Evolutionary conservation across 2,113 vertebrate species (phyloP), one percentile per base, ranked within the genome.

Genomic region (Apteryx mantelli): DNA sequence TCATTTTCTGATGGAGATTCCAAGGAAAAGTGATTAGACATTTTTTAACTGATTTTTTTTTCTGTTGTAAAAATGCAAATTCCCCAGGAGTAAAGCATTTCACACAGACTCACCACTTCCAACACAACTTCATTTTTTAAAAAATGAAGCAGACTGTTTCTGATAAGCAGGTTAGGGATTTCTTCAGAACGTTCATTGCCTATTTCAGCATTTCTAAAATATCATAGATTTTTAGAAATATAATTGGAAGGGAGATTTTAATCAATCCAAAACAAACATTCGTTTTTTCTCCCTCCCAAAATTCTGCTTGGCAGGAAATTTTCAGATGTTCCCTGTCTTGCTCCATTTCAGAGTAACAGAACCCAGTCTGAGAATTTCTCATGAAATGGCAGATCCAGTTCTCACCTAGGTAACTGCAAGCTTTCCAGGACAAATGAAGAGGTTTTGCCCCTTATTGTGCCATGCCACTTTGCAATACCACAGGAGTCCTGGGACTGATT

Each of bases 181-280:
- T 93, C 92, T 19, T 69, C 69, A 55, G 88, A 93, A 86, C 38
- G 68, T 76, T 90, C 88, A 82, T 92, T 94, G 42, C 61, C 48
- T 48, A 19, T 5, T 75, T 44, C 90, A 90, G 7, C 40, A 76
- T 53, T 96, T 83, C 79, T 38, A 13, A 88, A 96, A 86, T 71
- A 48, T 70, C 95, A 58, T 9, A 52, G 55, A 11, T 34, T 83
- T 79, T 78, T 66, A 71, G 74, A 91, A 82, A 71, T 34, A 60
- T 58, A 86, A 82, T 73, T 24, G 3, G 92, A 93, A 90, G 83
- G 56, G 93, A 79, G 68, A 65, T 19, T 89, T 94, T 75, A 26
- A 89, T 71, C 86, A 71, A 55, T 92, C 88, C 97, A 97, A 92
- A 95, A 86, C 83, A 91, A 95, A 97, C 68, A 80, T 82, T 92